phyloP scores from a whole-genome alignment of 2,888 invertebrate genomes.

The Aleiodes leptofemur region DNA sequence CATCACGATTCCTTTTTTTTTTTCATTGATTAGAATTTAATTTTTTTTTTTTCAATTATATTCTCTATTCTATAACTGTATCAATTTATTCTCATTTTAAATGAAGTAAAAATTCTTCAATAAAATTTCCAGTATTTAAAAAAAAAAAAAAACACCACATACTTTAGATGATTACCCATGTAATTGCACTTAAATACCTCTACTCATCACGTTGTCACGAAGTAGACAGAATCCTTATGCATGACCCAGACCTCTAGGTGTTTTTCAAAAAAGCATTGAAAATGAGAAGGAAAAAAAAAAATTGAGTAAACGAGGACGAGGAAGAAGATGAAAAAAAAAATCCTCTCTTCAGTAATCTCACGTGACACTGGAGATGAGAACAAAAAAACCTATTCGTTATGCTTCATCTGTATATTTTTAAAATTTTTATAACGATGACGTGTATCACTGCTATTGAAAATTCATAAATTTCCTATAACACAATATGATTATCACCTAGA shows the following conservation, averaged over 20 bases:
- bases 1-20: neutral
- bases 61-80: neutral
- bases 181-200: constrained; percentile 39
- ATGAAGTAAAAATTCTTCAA: constrained; percentile 17
- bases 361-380: too few species aligned
- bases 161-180: constrained; percentile 29
- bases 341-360: too few species aligned
- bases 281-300: neutral
- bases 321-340: too few species aligned
- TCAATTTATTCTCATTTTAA: constrained; percentile 1
- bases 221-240: constrained; percentile 25
- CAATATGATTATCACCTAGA: too few species aligned
- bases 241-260: constrained; percentile 43
- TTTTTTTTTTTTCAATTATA: neutral
- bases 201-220: constrained; percentile 29
- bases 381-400: too few species aligned
- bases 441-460: too few species aligned
- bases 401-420: too few species aligned
- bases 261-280: constrained; percentile 8
- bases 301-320: neutral
- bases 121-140: constrained; percentile 1
- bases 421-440: too few species aligned
- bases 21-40: neutral
- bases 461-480: too few species aligned
- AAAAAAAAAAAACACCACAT: constrained; percentile 8